Conservation (phyloP, 2,888 invertebrate genomes). For the Sesia apiformis region DNA sequence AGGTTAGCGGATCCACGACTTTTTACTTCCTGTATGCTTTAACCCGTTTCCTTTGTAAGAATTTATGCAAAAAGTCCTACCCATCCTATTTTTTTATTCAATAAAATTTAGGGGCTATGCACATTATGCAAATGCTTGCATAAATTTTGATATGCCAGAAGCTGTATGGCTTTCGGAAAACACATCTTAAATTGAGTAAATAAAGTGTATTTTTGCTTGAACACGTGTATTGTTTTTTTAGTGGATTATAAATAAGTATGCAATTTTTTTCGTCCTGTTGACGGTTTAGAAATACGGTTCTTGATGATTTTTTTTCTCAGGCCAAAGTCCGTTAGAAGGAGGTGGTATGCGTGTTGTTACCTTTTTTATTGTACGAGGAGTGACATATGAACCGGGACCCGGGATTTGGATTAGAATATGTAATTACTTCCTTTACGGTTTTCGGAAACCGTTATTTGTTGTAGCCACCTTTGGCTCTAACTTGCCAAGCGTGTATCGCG, state of each 20-base stretch:
- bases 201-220: conserved; percentile 27
- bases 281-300: conserved; percentile 49
- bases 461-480: not conserved
- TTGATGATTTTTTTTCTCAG: conserved; percentile 68
- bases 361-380: conserved; percentile 57
- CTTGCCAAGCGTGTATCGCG: no score
- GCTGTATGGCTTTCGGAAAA: conserved; percentile 19
- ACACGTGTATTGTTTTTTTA: conserved; percentile 33
- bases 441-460: conserved; percentile 60
- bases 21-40: conserved; percentile 69
- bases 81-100: conserved; percentile 76
- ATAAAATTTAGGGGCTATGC: conserved; percentile 73
- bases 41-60: conserved; percentile 74
- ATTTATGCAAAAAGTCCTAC: conserved; percentile 75
- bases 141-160: conserved; percentile 59
- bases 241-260: conserved; percentile 54
- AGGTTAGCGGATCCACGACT: conserved; percentile 53
- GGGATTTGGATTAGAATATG: conserved; percentile 69
- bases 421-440: conserved; percentile 73
- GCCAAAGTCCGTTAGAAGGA: conserved; percentile 55
- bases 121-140: conserved; percentile 76
- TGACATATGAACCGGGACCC: conserved; percentile 68
- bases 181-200: conserved; percentile 6
- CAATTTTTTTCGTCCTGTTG: conserved; percentile 45
- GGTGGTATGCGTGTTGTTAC: conserved; percentile 36